Evolutionary conservation across 1,140 invertebrate species (phyloP), one percentile per base, ranked within the genome.

Genomic region (Batillaria attramentaria): DNA sequence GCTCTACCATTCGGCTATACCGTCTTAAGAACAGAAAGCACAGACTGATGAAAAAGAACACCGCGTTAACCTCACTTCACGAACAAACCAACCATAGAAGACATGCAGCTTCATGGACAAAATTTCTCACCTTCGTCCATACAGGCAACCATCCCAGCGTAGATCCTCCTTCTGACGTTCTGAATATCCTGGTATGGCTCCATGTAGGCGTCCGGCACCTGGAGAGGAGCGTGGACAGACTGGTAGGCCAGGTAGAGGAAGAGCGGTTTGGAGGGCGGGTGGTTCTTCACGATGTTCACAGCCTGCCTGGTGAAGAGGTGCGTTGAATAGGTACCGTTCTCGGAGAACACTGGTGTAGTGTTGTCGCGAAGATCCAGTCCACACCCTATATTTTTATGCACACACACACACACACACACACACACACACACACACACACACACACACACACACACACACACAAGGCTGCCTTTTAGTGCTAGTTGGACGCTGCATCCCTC

Each of bases 191-290:
- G 60, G 76, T 91, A 92, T 37, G 81, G 83, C 0, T 85, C 77
- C 69, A 77, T 82, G 83, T 91, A 91, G 31, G 82, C 77, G 16
- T 86, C 77, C 10, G 84, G 84, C 10, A 75, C 31, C 84, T 91
- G 82, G 31, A 88, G 74, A 28, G 88, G 88, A 1, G 78, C 41
- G 80, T 89, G 88, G 16, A 87, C 86, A 39, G 86, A 84, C 83
- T 89, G 88, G 77, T 88, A 89, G 8, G 89, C 82, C 28, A 90
- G 76, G 72, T 90, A 90, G 43, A 90, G 65, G 75, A 90, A 90
- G 60, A 90, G 78, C 2, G 88, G 87, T 84, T 89, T 81, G 35
- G 83, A 82, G 37, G 33, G 31, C 18, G 81, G 70, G 77, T 89
- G 87, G n/a, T 73, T 73, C 6, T 73, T 82, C 28, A 89, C 78